Base-by-base conservation (phyloP, 2,113 vertebrate species). In the Sprattus sprattus region DNA sequence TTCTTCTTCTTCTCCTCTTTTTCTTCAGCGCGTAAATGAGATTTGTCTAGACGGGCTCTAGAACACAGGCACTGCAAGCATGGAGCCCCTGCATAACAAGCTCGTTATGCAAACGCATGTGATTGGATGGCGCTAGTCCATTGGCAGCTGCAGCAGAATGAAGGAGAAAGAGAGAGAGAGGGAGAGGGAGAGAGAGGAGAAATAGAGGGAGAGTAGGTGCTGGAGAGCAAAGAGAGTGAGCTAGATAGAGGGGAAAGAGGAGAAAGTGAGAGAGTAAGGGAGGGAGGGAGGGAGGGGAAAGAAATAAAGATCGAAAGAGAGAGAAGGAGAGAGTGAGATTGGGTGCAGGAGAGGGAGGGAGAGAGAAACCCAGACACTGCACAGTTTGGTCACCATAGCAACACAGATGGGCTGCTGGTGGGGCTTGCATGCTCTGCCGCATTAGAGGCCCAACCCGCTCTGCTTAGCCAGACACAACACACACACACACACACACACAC, bases 81-180 rank as follows among this genome's bases (percentile, higher is more conserved):
- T 91, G 90, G 94, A 84, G 92, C 92, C 94, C 92, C 93, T 92
- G 92, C 94, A 94, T 95, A 95, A 95, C 92, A 93, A 94, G 94
- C 94, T 95, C 92, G 93, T 95, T 95, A 95, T 95, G 95, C 94
- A 94, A 94, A 95, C 91, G 93, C 54, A n/a, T 93, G 90, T 95
- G 95, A 95, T 96, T 95, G 94, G 94, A 93, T 94, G 93, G 93
- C 92, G 83, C 89, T 4, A 88, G 91, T 95, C 92, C 93, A 95
- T 93, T 94, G 94, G 94, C 93, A 95, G 93, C 91, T 89, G 91
- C 92, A 89, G 89, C 81, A 50, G 67, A 85, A 64, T 80, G 45
- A 84, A 80, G 67, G 18, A 83, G 88, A 39, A 81, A 46, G 81
- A 81, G 87, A 85, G 75, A 88, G 85, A 81, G 87, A 80, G 83